Percentiles rank a stretch among this genome's conserved stretches.
Evolutionary conservation across 2,888 invertebrate species (phyloP).

Genomic region (Polia nebulosa): DNA sequence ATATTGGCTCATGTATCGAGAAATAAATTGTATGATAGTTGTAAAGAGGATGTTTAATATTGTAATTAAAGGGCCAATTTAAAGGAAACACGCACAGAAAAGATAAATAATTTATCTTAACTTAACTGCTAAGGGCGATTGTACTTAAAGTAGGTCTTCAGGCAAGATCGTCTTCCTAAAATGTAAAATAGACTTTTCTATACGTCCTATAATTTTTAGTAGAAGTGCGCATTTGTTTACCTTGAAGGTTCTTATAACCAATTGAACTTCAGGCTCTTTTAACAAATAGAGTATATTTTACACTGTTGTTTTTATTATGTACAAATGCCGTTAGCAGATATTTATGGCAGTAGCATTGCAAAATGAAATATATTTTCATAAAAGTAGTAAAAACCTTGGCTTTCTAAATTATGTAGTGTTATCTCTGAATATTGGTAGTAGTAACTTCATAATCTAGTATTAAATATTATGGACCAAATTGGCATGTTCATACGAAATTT

Average conservation of each 20-base stretch:
- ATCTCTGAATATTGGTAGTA: conserved; percentile 32
- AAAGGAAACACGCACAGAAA: conserved; percentile 77
- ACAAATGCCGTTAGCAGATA: conserved; percentile 3
- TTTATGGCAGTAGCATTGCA: conserved; percentile 4
- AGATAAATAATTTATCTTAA: conserved; percentile 34
- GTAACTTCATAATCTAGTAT: conserved; percentile 46
- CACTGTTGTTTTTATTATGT: not conserved
- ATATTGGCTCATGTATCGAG: conserved; percentile 56
- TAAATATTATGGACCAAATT: conserved; percentile 69
- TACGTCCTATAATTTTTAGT: not conserved
- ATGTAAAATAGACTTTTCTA: no score
- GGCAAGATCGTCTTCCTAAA: conserved; percentile 35
- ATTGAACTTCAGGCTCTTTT: no score
- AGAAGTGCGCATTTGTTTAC: not conserved
- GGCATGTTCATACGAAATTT: conserved; percentile 58
- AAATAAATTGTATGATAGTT: conserved; percentile 58
- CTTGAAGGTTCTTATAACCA: not conserved
- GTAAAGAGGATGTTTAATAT: conserved; percentile 57
- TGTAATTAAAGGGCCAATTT: conserved; percentile 72
- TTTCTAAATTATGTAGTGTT: conserved; percentile 20
- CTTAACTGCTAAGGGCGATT: conserved; percentile 18
- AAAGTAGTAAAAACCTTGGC: conserved; percentile 31
- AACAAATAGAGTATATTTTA: not conserved
- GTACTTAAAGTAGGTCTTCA: not conserved
- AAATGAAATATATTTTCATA: conserved; percentile 49